These are phyloP conservation scores for Sesia apiformis DNA, from an alignment of 2,888 invertebrate genomes.

Conservation along the genomic window DNA sequence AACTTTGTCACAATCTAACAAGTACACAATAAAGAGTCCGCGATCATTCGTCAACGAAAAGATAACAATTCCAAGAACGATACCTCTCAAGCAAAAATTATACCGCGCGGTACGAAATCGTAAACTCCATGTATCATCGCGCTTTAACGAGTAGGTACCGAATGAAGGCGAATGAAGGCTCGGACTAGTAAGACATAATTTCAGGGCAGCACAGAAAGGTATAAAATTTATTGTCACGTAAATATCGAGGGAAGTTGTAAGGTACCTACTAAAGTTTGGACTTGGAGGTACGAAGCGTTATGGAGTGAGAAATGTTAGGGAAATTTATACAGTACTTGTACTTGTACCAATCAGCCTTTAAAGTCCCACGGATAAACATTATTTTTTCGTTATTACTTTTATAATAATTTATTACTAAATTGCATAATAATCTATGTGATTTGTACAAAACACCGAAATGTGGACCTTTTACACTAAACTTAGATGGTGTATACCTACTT, in stretches of 20 bases:
- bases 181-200: constrained; percentile 3
- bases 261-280: not conserved
- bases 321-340: too few species aligned
- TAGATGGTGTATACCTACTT: too few species aligned
- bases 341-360: too few species aligned
- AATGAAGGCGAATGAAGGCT: not conserved
- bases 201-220: not conserved
- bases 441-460: too few species aligned
- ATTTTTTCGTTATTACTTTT: too few species aligned
- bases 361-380: too few species aligned
- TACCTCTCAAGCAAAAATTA: not conserved
- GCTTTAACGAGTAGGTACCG: constrained; percentile 1
- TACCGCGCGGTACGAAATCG: not conserved
- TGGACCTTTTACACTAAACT: too few species aligned
- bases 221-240: constrained; percentile 4
- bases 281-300: not conserved
- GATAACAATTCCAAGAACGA: not conserved
- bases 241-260: constrained; percentile 1
- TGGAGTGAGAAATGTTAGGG: not conserved
- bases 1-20: too few species aligned
- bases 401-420: too few species aligned
- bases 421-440: too few species aligned
- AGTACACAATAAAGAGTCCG: too few species aligned
- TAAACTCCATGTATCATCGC: not conserved
- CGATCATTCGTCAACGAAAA: not conserved